A percentile compares a stretch with the other conserved stretches of the same genome.
These are phyloP conservation scores for Helarctos malayanus DNA, from an alignment of 2,797 vertebrate species.

Conservation along the genomic window DNA sequence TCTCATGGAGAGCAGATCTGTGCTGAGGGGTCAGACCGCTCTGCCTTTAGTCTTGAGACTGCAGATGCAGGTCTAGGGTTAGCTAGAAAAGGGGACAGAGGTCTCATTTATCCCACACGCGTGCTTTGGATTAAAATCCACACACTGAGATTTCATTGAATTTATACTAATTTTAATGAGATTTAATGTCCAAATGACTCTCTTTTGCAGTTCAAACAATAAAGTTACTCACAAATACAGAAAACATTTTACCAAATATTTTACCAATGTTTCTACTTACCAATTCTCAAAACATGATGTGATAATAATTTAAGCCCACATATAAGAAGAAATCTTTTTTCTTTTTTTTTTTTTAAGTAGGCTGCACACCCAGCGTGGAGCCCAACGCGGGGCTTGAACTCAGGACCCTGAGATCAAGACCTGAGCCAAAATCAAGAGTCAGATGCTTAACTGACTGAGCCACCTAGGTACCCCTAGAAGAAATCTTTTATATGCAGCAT, in stretches of 20 bases:
- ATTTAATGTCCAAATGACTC: neutral
- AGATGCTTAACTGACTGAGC: neutral
- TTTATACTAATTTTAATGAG: neutral
- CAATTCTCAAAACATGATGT: neutral
- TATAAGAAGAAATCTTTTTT: neutral
- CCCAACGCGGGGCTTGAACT: neutral
- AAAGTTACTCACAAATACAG: neutral
- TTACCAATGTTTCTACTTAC: neutral
- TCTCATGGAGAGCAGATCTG: neutral
- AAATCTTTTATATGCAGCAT: neutral
- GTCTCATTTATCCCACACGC: neutral
- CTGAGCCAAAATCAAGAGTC: neutral
- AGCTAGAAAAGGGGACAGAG: neutral
- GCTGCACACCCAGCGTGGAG: neutral
- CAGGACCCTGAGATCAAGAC: neutral
- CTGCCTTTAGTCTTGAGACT: neutral
- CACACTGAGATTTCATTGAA: neutral
- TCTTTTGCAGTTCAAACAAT: slow-evolving; percentile 6
- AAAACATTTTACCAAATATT: neutral
- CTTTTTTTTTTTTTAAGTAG: neutral
- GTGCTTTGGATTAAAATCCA: neutral
- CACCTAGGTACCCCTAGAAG: neutral
- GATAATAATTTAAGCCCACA: neutral
- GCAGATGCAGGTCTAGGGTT: neutral
- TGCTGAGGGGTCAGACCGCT: neutral